Conservation (phyloP, 2,888 invertebrate genomes). For the Shargacucullia verbasci region DNA sequence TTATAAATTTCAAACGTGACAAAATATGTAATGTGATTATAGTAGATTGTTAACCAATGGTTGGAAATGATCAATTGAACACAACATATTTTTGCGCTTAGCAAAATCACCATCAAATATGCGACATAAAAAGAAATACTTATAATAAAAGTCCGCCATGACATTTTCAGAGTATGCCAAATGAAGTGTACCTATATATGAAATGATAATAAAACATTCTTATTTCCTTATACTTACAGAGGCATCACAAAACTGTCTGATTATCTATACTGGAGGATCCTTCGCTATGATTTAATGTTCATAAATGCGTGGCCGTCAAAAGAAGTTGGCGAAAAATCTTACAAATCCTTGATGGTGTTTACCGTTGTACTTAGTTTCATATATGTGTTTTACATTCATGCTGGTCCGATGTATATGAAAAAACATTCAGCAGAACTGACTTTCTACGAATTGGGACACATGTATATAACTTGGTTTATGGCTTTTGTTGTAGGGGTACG, state of each 20-base stretch:
- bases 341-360: background rate
- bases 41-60: no score
- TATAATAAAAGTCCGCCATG: no score
- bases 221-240: conserved; percentile 14
- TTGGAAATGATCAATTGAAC: no score
- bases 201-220: no score
- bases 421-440: background rate
- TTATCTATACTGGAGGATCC: background rate
- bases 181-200: no score
- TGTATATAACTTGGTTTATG: conserved; percentile 9
- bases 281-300: conserved; percentile 6
- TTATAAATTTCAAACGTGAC: no score
- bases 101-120: no score
- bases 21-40: no score
- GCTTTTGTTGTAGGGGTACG: conserved; percentile 5
- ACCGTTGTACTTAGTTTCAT: background rate
- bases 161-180: no score
- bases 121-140: no score
- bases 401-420: background rate
- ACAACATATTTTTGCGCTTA: no score
- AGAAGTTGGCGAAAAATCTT: conserved; percentile 13
- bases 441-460: conserved; percentile 30
- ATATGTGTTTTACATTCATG: background rate
- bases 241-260: conserved; percentile 11
- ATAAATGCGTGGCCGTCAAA: conserved; percentile 26